Conservation (phyloP, 92 coral and sea anemone species). For the Epizoanthus rinbou region DNA sequence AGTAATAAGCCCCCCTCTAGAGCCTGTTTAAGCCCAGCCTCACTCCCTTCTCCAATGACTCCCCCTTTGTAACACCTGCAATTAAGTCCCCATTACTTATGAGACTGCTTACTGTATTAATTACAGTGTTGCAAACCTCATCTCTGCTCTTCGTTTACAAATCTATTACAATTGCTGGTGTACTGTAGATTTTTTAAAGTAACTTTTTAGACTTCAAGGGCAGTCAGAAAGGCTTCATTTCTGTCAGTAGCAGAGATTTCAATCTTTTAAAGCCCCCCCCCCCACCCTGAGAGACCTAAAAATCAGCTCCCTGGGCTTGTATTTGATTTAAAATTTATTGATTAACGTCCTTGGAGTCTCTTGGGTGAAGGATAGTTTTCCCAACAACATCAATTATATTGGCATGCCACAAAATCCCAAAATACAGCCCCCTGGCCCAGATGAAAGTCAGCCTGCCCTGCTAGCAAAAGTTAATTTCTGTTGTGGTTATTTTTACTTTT, state of each 20-base stretch:
- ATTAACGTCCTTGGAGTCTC: conserved; percentile 4
- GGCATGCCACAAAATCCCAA: conserved; percentile 14
- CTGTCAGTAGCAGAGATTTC: conserved; percentile 7
- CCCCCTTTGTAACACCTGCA: conserved; percentile 1
- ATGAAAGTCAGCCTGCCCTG: conserved; percentile 22
- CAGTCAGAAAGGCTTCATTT: too few species aligned
- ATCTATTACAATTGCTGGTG: conserved; percentile 4
- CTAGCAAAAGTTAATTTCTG: background rate
- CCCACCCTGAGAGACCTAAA: conserved; percentile 12
- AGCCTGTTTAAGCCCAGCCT: conserved; percentile 24
- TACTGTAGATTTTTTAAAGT: conserved; percentile 14
- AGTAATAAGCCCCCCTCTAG: conserved; percentile 18
- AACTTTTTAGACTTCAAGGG: too few species aligned
- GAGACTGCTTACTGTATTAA: conserved; percentile 12
- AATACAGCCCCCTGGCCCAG: conserved; percentile 11
- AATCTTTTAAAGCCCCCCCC: conserved; percentile 23
- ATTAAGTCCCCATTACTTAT: conserved; percentile 21
- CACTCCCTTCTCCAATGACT: conserved; percentile 21
- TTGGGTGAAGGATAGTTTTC: conserved; percentile 23
- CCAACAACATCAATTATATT: conserved; percentile 7
- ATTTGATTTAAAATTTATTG: background rate
- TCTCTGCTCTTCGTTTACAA: conserved; percentile 12
- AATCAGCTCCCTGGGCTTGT: conserved; percentile 19
- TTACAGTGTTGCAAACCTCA: too few species aligned
- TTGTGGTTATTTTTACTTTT: too few species aligned